phyloP scores from a whole-genome alignment of 2,113 vertebrate genomes.

The Perognathus longimembris region DNA sequence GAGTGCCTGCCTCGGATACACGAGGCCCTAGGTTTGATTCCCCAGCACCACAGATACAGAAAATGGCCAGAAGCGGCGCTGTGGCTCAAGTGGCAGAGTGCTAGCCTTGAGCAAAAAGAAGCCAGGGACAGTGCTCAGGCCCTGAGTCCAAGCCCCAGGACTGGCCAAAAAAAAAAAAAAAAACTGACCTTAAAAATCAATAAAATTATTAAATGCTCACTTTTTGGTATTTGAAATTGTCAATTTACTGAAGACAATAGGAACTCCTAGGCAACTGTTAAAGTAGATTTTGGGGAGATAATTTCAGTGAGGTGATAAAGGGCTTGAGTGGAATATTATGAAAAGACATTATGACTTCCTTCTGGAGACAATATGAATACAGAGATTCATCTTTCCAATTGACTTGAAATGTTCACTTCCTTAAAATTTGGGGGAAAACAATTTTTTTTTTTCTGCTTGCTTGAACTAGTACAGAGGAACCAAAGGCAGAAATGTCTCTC shows the following conservation, averaged over 20 bases:
- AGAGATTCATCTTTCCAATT: neutral
- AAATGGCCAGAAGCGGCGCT: too few species aligned
- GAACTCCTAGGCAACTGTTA: neutral
- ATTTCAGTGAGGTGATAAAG: slow-evolving; percentile 8
- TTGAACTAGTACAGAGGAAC: neutral
- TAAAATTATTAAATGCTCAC: neutral
- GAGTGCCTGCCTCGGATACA: too few species aligned
- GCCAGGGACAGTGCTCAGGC: too few species aligned
- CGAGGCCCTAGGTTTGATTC: too few species aligned
- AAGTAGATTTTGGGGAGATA: neutral
- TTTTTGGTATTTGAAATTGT: neutral
- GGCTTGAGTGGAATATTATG: neutral
- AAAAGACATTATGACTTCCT: neutral
- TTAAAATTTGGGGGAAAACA: neutral
- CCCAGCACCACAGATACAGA: too few species aligned
- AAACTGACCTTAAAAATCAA: neutral
- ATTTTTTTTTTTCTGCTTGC: neutral
- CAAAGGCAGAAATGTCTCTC: neutral
- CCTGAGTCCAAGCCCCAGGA: too few species aligned
- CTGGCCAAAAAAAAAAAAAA: too few species aligned
- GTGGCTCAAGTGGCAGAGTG: too few species aligned
- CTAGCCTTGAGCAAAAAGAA: too few species aligned
- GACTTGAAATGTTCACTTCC: neutral
- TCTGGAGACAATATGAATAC: neutral
- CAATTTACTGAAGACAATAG: neutral